Evolutionary conservation across 2,113 vertebrate species (phyloP), one percentile per base, ranked within the genome.

Genomic region (Gasterosteus aculeatus): DNA sequence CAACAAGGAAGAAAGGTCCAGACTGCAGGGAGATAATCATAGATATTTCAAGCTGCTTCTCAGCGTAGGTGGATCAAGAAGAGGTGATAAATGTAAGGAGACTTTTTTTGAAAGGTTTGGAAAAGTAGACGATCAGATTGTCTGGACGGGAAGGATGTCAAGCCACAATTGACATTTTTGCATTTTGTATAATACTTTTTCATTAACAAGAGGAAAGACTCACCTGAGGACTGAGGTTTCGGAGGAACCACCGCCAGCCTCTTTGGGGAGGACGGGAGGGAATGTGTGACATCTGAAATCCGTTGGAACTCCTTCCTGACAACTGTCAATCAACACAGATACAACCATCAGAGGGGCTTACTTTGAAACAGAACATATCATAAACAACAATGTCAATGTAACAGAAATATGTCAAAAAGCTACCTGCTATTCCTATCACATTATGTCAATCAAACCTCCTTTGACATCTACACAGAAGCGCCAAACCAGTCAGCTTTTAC

Each of bases 211-310:
- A 54, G 10, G 59, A 59, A 51, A n/a, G 5, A 80, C 89, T 84
- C 94, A 98, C 96, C 96, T 94, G 96, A 96, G 6, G 96, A 97
- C 68, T 97, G 96, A 69, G 93, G 94, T 74, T 96, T 98, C 33
- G 94, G 93, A 42, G 95, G 58, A 78, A 95, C 90, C 78, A 94
- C 89, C 0, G 82, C 94, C 47, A 91, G 87, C 85, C 94, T 96
- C 89, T 98, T 98, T 7, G 97, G 97, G 9, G 97, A 98, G n/a
- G 95, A 96, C 5, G 93, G 82, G 16, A 93, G 61, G 10, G 95
- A 93, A 69, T 93, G 96, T n/a, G 75, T 94, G 63, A 90, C 78
- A 73, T 98, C 97, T 75, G 95, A 95, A 82, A 95, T 95, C 87
- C 95, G 95, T 47, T 95, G 96, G 57, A 89, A 87, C 89, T 98